phyloP scores from a whole-genome alignment of 2,113 vertebrate species.

The Chaenocephalus aceratus region DNA sequence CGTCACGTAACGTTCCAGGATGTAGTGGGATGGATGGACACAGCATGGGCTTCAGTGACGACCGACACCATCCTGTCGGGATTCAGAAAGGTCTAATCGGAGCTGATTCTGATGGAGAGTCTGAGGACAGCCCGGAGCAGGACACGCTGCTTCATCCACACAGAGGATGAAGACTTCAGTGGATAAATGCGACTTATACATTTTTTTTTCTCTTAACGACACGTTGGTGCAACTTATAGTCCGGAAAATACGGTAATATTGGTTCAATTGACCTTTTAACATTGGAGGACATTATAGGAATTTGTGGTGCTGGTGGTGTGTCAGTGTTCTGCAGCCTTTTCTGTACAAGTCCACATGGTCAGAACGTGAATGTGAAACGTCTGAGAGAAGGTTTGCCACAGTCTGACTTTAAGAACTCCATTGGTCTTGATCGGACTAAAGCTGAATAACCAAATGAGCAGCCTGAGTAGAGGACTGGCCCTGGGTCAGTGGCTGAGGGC shows the following conservation, averaged over 20 bases:
- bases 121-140: too few relatives aligned
- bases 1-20: too few relatives aligned
- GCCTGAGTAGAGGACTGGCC: slow-evolving; percentile 15
- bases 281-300: background rate
- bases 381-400: background rate
- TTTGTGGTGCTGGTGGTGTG: background rate
- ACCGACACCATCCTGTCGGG: too few relatives aligned
- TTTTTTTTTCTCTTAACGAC: too few relatives aligned
- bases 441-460: slow-evolving; percentile 73
- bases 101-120: too few relatives aligned
- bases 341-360: background rate
- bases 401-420: background rate
- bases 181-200: too few relatives aligned
- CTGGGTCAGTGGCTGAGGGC: slow-evolving; percentile 52
- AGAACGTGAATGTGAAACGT: background rate
- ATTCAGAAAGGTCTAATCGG: too few relatives aligned
- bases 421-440: slow-evolving; percentile 25
- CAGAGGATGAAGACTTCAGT: too few relatives aligned
- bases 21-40: too few relatives aligned
- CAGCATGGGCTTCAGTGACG: too few relatives aligned
- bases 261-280: background rate
- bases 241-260: background rate
- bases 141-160: too few relatives aligned
- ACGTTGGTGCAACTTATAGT: too few relatives aligned
- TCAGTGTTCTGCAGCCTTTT: background rate